Evolutionary conservation across 2,888 invertebrate species (phyloP), one percentile per base, ranked within the genome.

Genomic region (Ichneumon xanthorius): DNA sequence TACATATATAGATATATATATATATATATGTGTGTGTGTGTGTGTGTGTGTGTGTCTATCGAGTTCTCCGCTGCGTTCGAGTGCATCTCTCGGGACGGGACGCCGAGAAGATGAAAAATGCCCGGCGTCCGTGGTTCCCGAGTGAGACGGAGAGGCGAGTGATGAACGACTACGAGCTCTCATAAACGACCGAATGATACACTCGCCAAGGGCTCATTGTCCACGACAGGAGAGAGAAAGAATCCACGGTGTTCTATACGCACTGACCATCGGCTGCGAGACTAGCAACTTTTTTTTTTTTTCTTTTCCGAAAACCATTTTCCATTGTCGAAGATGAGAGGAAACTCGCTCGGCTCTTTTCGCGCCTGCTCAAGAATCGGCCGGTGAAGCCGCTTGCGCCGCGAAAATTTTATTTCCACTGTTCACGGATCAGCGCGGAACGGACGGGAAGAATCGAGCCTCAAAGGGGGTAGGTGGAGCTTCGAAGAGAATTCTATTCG

Each of bases 151-250:
- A 70, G 79, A 79, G 30, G 65, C 71, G 82, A 91, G 92, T 92
- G 93, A 93, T 93, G 90, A 93, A 93, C 92, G 93, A 92, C 88
- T 90, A 87, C 88, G 85, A 89, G 89, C 88, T 79, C 81, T 91
- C 91, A 90, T 91, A 92, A 92, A 92, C 92, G 92, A 89, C 89
- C 90, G 89, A 93, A 93, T 92, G 93, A 93, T 92, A 92, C 92
- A 92, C 91, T 92, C 91, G 84, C 85, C 82, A 85, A 80, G 87
- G 65, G 33, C 89, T 90, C 90, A 92, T 92, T 93, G 92, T 93
- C 89, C 90, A 88, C 87, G 67, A 80, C 73, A 19, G 58, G 70
- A 63, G 77, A 37, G 50, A 48, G 61, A 70, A 37, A 53, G 45
- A 68, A 33, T 75, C 50, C 53, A 76, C 53, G 22, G 37, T 19